phyloP scores from a whole-genome alignment of 2,797 vertebrate genomes.

The Balearica regulorum region DNA sequence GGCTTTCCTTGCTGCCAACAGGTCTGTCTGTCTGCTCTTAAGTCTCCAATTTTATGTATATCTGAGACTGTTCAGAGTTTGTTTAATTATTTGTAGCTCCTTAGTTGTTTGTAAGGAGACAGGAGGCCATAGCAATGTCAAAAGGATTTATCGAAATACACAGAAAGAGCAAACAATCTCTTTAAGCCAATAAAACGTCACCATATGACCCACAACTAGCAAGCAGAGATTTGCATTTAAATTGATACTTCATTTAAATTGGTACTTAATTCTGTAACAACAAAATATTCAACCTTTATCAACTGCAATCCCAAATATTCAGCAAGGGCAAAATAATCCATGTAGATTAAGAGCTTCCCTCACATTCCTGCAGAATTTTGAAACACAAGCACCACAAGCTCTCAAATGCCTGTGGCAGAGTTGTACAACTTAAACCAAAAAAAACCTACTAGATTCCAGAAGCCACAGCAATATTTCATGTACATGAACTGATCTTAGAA shows the following conservation, averaged over 20 bases:
- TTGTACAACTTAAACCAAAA: neutral
- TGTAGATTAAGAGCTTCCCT: neutral
- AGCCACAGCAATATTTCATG: neutral
- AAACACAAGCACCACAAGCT: neutral
- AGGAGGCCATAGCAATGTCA: neutral
- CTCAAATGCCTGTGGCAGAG: neutral
- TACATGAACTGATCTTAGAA: neutral
- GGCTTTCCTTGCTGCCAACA: neutral
- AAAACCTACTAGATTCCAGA: neutral
- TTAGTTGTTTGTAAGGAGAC: neutral
- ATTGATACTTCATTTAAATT: neutral
- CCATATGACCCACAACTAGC: neutral
- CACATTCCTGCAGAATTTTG: neutral
- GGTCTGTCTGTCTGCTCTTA: neutral
- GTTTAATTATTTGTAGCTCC: neutral
- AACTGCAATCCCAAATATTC: neutral
- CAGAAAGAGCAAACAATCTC: neutral
- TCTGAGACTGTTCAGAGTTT: neutral
- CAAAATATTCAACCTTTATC: neutral
- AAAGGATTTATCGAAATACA: neutral
- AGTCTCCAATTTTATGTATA: neutral
- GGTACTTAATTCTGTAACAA: neutral
- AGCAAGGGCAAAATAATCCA: neutral
- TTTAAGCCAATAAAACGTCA: neutral
- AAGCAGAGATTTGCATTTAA: neutral